phyloP scores from a whole-genome alignment of 2,797 vertebrate species.

The Lepidocolaptes lacrymiger region DNA sequence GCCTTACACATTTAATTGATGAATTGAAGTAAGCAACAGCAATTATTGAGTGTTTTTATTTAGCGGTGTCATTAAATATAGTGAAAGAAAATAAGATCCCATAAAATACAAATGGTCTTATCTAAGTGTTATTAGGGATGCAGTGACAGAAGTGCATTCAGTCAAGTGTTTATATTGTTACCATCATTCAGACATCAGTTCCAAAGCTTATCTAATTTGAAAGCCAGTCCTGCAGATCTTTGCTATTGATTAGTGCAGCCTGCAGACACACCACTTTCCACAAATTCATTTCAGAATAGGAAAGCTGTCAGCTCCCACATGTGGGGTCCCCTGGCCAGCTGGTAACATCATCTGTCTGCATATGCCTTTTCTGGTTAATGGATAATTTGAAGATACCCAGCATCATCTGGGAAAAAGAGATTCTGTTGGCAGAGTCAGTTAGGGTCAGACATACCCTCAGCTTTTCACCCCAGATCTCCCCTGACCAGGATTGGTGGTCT shows the following conservation, averaged over 20 bases:
- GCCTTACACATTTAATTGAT: conserved; percentile 10
- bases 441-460: background rate
- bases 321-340: background rate
- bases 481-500: background rate
- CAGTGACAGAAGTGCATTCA: conserved; percentile 25
- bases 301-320: background rate
- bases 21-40: background rate
- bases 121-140: background rate
- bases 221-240: conserved; percentile 30
- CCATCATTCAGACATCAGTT: conserved; percentile 12
- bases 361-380: background rate
- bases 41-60: conserved; percentile 37
- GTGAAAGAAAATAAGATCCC: background rate
- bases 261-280: background rate
- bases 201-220: conserved; percentile 20
- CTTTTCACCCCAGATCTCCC: background rate
- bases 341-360: background rate
- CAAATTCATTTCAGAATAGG: background rate
- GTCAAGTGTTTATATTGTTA: conserved; percentile 29
- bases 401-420: background rate
- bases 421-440: background rate
- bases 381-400: background rate
- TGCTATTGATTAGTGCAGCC: background rate
- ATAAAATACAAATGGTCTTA: conserved; percentile 34
- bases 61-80: background rate